phyloP scores from a whole-genome alignment of 2,888 invertebrate genomes.

The Lochmaea capreae region DNA sequence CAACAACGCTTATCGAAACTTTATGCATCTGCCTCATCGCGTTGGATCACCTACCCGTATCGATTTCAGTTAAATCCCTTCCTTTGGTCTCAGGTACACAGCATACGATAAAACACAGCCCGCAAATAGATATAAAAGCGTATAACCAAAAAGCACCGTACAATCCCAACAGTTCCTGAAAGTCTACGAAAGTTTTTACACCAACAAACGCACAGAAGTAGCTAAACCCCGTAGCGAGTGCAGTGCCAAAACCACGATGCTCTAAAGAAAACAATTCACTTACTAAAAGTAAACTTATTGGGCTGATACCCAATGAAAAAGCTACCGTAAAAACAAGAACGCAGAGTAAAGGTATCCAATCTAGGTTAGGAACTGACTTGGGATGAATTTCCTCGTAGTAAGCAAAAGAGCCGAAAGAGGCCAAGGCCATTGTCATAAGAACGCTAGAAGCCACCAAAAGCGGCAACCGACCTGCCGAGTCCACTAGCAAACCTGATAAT shows the following conservation, averaged over 20 bases:
- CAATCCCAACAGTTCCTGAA: constrained; percentile 79
- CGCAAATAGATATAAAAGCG: constrained; percentile 83
- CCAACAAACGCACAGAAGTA: constrained; percentile 89
- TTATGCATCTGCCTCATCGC: constrained; percentile 51
- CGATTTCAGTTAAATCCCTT: constrained; percentile 89
- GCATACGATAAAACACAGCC: constrained; percentile 85
- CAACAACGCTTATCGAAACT: constrained; percentile 58
- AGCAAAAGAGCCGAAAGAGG: constrained; percentile 86
- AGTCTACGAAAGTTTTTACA: constrained; percentile 88
- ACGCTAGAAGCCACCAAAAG: constrained; percentile 86
- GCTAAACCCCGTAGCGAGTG: constrained; percentile 87
- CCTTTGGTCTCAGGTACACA: constrained; percentile 94
- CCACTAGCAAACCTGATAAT: constrained; percentile 84
- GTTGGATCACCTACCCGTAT: constrained; percentile 67
- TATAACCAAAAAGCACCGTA: constrained; percentile 92
- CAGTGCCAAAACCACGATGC: constrained; percentile 87
- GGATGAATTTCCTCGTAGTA: constrained; percentile 80
- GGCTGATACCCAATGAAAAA: constrained; percentile 88
- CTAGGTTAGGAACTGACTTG: constrained; percentile 69
- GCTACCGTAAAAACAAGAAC: constrained; percentile 87
- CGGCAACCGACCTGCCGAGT: constrained; percentile 86
- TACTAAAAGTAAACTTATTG: constrained; percentile 87
- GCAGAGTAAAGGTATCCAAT: constrained; percentile 87
- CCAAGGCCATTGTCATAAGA: constrained; percentile 87
- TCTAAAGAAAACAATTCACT: constrained; percentile 87